Evolutionary conservation across 2,113 vertebrate species (phyloP).

Genomic region (Oncorhynchus masou): DNA sequence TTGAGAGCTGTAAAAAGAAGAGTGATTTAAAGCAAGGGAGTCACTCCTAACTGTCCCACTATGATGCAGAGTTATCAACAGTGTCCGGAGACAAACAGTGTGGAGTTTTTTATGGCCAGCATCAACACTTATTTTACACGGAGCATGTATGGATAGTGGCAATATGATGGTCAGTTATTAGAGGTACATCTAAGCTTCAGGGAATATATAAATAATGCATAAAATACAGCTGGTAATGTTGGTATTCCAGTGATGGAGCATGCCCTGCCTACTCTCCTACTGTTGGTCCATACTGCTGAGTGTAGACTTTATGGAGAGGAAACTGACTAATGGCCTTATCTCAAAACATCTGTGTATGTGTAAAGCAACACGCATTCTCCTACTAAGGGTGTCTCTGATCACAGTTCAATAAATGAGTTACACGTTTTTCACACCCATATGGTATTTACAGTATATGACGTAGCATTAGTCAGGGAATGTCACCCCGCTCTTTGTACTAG

Average conservation of each 20-base stretch:
- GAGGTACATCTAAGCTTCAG: neutral
- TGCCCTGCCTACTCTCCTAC: neutral
- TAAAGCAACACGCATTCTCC: neutral
- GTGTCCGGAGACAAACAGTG: neutral
- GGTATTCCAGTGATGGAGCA: neutral
- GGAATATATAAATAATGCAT: neutral
- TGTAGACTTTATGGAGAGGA: neutral
- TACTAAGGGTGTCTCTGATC: neutral
- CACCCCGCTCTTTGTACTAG: neutral
- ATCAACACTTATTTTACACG: neutral
- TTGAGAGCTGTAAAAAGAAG: neutral
- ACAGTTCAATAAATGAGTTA: neutral
- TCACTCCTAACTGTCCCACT: neutral
- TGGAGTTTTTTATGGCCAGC: neutral
- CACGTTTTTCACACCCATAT: neutral
- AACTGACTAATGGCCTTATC: neutral
- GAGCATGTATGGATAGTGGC: neutral
- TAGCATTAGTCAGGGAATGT: neutral
- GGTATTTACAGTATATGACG: neutral
- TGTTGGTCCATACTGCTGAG: neutral
- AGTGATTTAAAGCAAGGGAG: slow-evolving; percentile 1
- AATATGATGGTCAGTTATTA: neutral
- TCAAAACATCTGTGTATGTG: neutral
- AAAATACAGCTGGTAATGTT: neutral
- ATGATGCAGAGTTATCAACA: neutral